Percentiles rank a stretch among this genome's conserved stretches.
Conservation (phyloP, 2,113 vertebrate species). For the Corvus hawaiiensis region DNA sequence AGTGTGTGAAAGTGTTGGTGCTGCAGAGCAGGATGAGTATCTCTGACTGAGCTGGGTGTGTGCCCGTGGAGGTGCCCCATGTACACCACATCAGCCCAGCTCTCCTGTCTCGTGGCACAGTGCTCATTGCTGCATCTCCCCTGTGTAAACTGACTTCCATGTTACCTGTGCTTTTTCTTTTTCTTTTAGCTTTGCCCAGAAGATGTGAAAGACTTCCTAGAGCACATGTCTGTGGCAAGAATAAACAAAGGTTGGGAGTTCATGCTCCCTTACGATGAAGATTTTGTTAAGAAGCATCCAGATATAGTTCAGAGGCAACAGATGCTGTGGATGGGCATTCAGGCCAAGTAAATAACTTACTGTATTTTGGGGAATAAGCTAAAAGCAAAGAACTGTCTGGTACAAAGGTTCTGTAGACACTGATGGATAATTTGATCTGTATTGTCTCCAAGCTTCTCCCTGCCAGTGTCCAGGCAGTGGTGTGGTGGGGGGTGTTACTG, state of each 20-base stretch:
- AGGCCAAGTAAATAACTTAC: conserved; percentile 85
- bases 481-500: neutral
- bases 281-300: conserved; percentile 93
- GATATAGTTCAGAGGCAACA: conserved; percentile 93
- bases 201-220: conserved; percentile 96
- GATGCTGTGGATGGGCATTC: conserved; percentile 97
- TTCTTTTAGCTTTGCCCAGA: conserved; percentile 87
- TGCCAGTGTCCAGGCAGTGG: neutral
- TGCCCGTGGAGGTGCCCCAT: neutral
- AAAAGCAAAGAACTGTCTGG: neutral
- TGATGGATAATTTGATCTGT: neutral
- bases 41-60: neutral
- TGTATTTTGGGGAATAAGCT: neutral
- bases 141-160: neutral
- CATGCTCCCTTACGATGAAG: conserved; percentile 82
- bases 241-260: conserved; percentile 97
- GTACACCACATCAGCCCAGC: neutral
- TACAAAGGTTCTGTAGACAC: neutral
- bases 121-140: neutral
- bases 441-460: neutral
- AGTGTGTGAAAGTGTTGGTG: conserved; percentile 9
- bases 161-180: neutral
- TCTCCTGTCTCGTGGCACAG: neutral
- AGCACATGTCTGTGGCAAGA: conserved; percentile 89
- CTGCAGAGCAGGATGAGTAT: neutral